Conservation (phyloP, 2,888 invertebrate genomes). For the Parascotia fuliginaria region DNA sequence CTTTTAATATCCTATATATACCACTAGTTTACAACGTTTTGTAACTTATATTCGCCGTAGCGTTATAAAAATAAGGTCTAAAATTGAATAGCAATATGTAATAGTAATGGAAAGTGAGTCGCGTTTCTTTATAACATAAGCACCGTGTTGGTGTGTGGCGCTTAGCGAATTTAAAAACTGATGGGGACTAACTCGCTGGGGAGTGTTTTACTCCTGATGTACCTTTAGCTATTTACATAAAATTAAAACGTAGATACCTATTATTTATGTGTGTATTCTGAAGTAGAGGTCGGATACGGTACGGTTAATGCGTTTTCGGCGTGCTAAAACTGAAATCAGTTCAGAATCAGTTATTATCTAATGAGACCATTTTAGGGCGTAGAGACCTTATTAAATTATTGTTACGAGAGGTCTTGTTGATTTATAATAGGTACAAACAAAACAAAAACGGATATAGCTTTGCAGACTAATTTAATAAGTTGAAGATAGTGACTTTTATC, state of each 20-base stretch:
- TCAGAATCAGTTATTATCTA: too few relatives aligned
- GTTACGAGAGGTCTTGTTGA: too few relatives aligned
- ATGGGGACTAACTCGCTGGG: constrained; percentile 54
- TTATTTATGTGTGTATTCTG: constrained; percentile 1
- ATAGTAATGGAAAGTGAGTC: constrained; percentile 35
- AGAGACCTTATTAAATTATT: too few relatives aligned
- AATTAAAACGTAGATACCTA: neutral
- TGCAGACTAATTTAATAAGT: too few relatives aligned
- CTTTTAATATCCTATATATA: constrained; percentile 74
- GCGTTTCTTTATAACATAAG: constrained; percentile 67
- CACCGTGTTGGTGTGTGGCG: constrained; percentile 63
- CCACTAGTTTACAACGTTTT: constrained; percentile 16
- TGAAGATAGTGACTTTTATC: too few relatives aligned
- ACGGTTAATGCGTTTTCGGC: too few relatives aligned
- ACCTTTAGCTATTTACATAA: constrained; percentile 3
- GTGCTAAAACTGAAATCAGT: too few relatives aligned
- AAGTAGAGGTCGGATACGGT: too few relatives aligned
- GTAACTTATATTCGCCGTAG: constrained; percentile 17
- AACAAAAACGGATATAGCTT: too few relatives aligned
- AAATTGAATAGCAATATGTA: constrained; percentile 20
- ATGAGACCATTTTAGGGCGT: too few relatives aligned
- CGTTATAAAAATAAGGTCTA: constrained; percentile 20
- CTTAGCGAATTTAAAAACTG: constrained; percentile 77
- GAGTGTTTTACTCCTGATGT: constrained; percentile 54
- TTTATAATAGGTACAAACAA: too few relatives aligned